Percentiles rank a stretch among this genome's conserved stretches.
phyloP scores from a whole-genome alignment of 1,140 invertebrate species.

The Ridgeia piscesae region DNA sequence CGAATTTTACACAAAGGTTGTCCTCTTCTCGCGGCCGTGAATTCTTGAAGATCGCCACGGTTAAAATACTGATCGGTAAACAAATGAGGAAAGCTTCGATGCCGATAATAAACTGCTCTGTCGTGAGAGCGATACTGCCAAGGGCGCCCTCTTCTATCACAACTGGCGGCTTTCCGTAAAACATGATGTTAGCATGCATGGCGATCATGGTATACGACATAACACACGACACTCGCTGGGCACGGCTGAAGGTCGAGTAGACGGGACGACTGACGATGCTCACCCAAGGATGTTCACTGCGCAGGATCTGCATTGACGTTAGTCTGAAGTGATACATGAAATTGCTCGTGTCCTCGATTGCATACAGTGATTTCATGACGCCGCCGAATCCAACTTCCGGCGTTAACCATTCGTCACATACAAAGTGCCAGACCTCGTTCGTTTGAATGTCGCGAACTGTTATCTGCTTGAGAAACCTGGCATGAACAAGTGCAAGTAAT shows the following conservation, averaged over 20 bases:
- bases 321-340: background rate
- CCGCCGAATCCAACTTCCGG: background rate
- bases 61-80: background rate
- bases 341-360: background rate
- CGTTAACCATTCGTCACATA: background rate
- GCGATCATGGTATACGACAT: background rate
- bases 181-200: background rate
- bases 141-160: background rate
- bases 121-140: background rate
- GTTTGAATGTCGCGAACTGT: background rate
- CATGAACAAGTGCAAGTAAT: background rate
- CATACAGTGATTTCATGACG: background rate
- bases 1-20: background rate
- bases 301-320: background rate
- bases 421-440: background rate
- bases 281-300: background rate
- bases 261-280: background rate
- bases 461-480: background rate
- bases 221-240: background rate
- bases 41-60: background rate
- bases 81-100: background rate
- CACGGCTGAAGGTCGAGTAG: background rate
- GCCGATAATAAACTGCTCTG: background rate
- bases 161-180: background rate
- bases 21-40: background rate